Percentiles rank a stretch among this genome's conserved stretches.
phyloP scores from a whole-genome alignment of 2,888 invertebrate species.

The Caradrina clavipalpis region DNA sequence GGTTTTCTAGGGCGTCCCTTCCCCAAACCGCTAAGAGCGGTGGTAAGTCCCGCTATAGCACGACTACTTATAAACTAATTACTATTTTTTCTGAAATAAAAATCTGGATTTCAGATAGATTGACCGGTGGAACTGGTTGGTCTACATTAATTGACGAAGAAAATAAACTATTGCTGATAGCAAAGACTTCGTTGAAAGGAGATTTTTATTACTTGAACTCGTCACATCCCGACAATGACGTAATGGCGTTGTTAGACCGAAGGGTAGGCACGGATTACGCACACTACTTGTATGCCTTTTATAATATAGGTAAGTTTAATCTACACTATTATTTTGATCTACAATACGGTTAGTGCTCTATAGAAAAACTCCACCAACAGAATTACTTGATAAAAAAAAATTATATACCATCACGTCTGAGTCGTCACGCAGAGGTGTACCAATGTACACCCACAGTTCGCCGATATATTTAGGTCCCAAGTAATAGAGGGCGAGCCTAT shows the following conservation, averaged over 20 bases:
- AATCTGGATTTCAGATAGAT: conserved; percentile 28
- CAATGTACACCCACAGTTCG: too few species aligned
- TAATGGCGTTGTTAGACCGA: conserved; percentile 16
- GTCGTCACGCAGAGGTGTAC: too few species aligned
- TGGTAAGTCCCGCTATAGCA: too few species aligned
- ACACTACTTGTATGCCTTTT: rapidly evolving
- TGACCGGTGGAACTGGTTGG: conserved; percentile 56
- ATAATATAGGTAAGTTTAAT: conserved; percentile 38
- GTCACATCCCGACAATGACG: not conserved
- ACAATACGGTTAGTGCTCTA: too few species aligned
- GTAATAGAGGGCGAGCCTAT: too few species aligned
- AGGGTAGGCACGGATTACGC: rapidly evolving
- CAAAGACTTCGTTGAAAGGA: conserved; percentile 38
- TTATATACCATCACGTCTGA: too few species aligned
- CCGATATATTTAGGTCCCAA: too few species aligned
- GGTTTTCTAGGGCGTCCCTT: too few species aligned
- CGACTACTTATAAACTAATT: too few species aligned
- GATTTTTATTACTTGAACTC: conserved; percentile 29
- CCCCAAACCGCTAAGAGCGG: too few species aligned
- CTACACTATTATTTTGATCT: not conserved
- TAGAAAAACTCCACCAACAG: too few species aligned
- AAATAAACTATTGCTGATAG: conserved; percentile 48
- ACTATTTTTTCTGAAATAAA: not conserved
- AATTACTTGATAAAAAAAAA: too few species aligned
- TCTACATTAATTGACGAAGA: conserved; percentile 49